phyloP scores from a whole-genome alignment of 2,888 invertebrate genomes.

The Mongoloraphidia duomilia region DNA sequence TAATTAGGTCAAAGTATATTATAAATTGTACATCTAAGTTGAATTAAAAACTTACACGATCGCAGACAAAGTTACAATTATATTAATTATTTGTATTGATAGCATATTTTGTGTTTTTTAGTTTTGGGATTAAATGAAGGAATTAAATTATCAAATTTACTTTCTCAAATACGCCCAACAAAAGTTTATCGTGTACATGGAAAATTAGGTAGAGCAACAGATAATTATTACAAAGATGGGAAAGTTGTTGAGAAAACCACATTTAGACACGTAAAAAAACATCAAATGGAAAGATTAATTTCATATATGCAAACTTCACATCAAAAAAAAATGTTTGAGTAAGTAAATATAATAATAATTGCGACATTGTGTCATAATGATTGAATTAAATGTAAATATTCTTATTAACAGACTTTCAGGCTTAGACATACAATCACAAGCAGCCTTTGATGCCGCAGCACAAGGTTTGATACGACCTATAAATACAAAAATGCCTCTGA shows the following conservation, averaged over 20 bases:
- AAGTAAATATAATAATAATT: slow-evolving; percentile 25
- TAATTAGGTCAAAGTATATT: too few species aligned
- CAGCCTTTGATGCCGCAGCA: slow-evolving; percentile 77
- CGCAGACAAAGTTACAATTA: background rate
- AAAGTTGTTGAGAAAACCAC: slow-evolving; percentile 53
- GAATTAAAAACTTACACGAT: too few species aligned
- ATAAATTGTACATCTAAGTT: too few species aligned
- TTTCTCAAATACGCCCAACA: slow-evolving; percentile 46
- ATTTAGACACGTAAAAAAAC: slow-evolving; percentile 52
- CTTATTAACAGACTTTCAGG: slow-evolving; percentile 46
- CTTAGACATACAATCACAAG: slow-evolving; percentile 71
- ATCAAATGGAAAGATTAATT: slow-evolving; percentile 56
- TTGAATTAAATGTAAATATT: slow-evolving; percentile 4
- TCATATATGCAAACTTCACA: slow-evolving; percentile 73
- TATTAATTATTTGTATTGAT: background rate
- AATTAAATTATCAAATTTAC: slow-evolving; percentile 34
- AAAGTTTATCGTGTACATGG: slow-evolving; percentile 63
- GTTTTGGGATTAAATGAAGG: slow-evolving; percentile 64
- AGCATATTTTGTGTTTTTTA: slow-evolving; percentile 25
- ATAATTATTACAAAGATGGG: slow-evolving; percentile 56
- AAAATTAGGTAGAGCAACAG: slow-evolving; percentile 59
- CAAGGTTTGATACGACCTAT: slow-evolving; percentile 69
- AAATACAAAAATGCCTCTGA: slow-evolving; percentile 50
- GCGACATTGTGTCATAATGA: slow-evolving; percentile 2
- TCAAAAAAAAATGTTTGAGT: slow-evolving; percentile 77